Percentiles rank a stretch among this genome's conserved stretches.
phyloP scores from a whole-genome alignment of 2,113 vertebrate species.

The Dipodomys merriami region DNA sequence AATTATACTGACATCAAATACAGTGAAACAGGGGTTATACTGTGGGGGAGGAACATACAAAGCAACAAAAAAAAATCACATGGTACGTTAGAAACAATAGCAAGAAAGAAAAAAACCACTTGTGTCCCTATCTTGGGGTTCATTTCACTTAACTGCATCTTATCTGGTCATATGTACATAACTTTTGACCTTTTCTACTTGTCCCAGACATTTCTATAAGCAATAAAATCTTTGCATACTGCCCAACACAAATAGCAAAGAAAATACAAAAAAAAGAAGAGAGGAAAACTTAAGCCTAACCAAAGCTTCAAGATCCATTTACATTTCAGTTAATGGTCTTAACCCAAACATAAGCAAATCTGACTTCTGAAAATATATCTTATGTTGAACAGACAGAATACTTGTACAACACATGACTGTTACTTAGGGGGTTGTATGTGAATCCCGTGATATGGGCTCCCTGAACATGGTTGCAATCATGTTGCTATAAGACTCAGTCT shows the following conservation, averaged over 20 bases:
- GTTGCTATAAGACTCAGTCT: not conserved
- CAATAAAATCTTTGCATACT: not conserved
- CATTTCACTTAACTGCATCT: too few species aligned
- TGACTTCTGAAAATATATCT: not conserved
- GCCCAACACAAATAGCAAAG: not conserved
- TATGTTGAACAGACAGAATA: not conserved
- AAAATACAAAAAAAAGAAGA: not conserved
- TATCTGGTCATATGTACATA: too few species aligned
- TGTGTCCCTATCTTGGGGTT: too few species aligned
- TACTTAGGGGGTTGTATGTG: rapidly evolving
- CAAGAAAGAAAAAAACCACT: too few species aligned
- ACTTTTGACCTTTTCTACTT: too few species aligned
- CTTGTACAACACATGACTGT: not conserved
- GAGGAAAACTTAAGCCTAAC: not conserved
- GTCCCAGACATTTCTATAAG: not conserved
- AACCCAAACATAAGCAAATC: not conserved
- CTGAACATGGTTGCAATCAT: not conserved
- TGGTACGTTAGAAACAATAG: too few species aligned
- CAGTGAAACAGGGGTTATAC: too few species aligned
- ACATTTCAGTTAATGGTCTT: not conserved
- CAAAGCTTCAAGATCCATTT: not conserved
- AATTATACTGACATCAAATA: too few species aligned
- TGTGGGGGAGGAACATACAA: too few species aligned
- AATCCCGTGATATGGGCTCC: not conserved
- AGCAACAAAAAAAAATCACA: too few species aligned